Evolutionary conservation across 2,888 invertebrate species (phyloP), one percentile per base, ranked within the genome.

Genomic region (Lasioglossum zephyrum): DNA sequence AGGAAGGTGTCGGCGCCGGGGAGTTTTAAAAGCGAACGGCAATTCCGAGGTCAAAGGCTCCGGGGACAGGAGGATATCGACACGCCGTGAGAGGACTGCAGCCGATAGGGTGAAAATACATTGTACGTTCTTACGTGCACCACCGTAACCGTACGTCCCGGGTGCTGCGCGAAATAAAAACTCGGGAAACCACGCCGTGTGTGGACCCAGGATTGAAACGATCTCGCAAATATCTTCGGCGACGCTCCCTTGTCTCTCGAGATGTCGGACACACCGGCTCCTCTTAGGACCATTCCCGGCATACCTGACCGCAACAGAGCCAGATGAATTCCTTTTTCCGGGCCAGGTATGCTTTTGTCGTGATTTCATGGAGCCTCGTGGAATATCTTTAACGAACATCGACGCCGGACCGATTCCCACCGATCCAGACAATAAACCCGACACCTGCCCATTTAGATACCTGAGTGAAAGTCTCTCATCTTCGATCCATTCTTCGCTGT

Each of bases 21-120:
- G 60, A 79, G 77, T 70, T 87, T 82, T 82, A 86, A 87, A 87
- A 80, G 79, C 79, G 82, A 73, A 73, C 79, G 57, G 79, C 87
- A 79, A 87, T 84, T 84, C 78, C 57, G 87, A 84, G 87, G 87
- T 87, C 87, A 87, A 87, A 84, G 87, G 79, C 84, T 81, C 73
- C 22, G 87, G 26, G 69, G 77, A 72, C 73, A 75, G 77, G 72
- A 83, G 80, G 84, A 84, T 87, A 87, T 87, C 87, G 87, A 87
- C 87, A 79, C 77, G 63, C 76, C 73, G 83, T 70, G 86, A 73
- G 85, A 85, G 81, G 80, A 78, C 83, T 83, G 87, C 77, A 73
- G 53, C 73, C 81, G 87, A 87, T 81, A 81, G 87, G 79, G 87
- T 82, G 87, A 80, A 84, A 87, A 87, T 82, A 81, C 87, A 77